Conservation (phyloP, 2,113 vertebrate genomes). For the Orycteropus afer region DNA sequence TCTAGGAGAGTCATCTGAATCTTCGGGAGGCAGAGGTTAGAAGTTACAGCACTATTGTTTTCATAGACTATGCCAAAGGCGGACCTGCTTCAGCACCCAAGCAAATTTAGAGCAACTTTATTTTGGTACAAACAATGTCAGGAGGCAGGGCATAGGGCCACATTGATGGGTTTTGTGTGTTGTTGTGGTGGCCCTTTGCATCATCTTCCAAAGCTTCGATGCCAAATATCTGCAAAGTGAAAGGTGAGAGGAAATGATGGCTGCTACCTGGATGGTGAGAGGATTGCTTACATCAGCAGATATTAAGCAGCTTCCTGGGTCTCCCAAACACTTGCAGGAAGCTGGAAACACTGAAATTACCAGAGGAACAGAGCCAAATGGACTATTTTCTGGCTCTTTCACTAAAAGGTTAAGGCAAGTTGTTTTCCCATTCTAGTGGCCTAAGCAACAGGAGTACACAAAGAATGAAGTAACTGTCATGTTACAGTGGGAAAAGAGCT, state of each 20-base stretch:
- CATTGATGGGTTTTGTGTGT: accelerated
- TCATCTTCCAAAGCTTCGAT: background rate
- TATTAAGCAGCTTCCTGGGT: background rate
- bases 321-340: background rate
- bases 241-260: background rate
- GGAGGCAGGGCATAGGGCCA: too few relatives aligned
- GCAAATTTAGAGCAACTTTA: background rate
- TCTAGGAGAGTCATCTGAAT: background rate
- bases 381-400: background rate
- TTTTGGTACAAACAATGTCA: background rate
- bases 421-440: background rate
- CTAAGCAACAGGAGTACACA: background rate
- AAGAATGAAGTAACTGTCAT: background rate
- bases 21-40: background rate
- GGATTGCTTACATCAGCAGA: background rate
- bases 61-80: background rate
- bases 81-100: background rate
- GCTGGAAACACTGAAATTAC: background rate
- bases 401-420: background rate
- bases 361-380: background rate
- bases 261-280: background rate
- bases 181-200: background rate
- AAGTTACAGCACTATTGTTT: background rate
- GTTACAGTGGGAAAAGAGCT: background rate
- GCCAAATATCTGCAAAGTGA: background rate